These are phyloP conservation scores for Tribolium freemani DNA, from an alignment of 2,888 invertebrate genomes.

Conservation along the genomic window DNA sequence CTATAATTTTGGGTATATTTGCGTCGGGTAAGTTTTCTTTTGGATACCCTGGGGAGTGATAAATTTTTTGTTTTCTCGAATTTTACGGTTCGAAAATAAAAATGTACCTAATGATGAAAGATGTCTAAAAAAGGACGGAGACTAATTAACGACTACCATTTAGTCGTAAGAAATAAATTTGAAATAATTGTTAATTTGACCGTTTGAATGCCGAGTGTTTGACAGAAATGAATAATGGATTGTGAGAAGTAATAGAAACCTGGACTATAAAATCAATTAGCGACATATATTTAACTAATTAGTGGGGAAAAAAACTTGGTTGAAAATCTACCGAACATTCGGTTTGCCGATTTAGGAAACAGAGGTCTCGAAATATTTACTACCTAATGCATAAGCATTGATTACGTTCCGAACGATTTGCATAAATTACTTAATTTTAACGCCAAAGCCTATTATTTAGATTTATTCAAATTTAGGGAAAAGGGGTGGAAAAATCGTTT, in stretches of 20 bases:
- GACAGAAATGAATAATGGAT: conserved; percentile 3
- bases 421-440: conserved; percentile 34
- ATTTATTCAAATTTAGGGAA: conserved; percentile 34
- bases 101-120: conserved; percentile 30
- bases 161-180: conserved; percentile 1
- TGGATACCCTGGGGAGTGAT: conserved; percentile 34
- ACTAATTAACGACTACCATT: conserved; percentile 26
- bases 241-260: conserved; percentile 25
- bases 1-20: conserved; percentile 29
- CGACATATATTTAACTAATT: conserved; percentile 31
- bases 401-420: conserved; percentile 22
- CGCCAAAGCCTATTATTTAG: conserved; percentile 30
- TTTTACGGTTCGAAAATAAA: conserved; percentile 36
- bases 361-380: conserved; percentile 30
- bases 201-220: background rate
- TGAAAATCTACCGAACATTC: background rate
- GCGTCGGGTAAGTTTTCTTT: conserved; percentile 25
- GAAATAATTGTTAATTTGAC: background rate
- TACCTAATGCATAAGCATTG: conserved; percentile 26
- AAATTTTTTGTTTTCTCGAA: conserved; percentile 36
- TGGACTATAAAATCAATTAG: conserved; percentile 33
- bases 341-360: conserved; percentile 10
- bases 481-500: conserved; percentile 9
- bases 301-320: conserved; percentile 20
- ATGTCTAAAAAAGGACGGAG: conserved; percentile 17